These are phyloP conservation scores for Criorhina ranunculi DNA, from an alignment of 2,888 invertebrate genomes.

Conservation along the genomic window DNA sequence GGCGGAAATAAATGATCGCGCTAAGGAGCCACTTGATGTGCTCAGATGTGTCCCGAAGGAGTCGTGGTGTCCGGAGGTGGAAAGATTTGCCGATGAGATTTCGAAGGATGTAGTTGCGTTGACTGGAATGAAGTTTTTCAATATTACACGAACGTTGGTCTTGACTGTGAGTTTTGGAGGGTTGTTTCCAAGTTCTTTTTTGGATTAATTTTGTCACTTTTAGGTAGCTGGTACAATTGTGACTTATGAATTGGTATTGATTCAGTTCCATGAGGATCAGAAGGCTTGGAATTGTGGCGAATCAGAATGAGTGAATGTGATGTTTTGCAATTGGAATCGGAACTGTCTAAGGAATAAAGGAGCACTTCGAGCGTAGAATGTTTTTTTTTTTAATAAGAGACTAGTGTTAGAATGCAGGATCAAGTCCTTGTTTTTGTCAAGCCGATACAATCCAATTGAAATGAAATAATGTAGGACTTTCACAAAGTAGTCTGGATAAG, in stretches of 20 bases:
- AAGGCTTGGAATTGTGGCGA: conserved; percentile 80
- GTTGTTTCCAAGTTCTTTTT: no score
- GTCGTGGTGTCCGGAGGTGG: conserved; percentile 84
- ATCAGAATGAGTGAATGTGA: background rate
- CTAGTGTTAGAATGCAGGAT: no score
- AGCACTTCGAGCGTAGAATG: no score
- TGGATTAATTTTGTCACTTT: conserved; percentile 57
- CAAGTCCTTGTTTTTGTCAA: no score
- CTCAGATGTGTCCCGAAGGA: conserved; percentile 84
- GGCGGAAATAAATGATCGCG: conserved; percentile 86
- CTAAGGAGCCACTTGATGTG: conserved; percentile 83
- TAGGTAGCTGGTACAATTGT: conserved; percentile 87
- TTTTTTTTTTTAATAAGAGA: no score
- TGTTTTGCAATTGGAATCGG: background rate
- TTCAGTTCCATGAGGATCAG: conserved; percentile 85
- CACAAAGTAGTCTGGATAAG: no score
- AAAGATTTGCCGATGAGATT: conserved; percentile 81
- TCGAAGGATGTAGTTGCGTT: conserved; percentile 81
- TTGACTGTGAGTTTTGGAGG: conserved; percentile 80
- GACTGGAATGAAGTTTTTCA: conserved; percentile 82
- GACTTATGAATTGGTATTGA: conserved; percentile 86
- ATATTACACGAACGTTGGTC: conserved; percentile 82
- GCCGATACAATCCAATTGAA: no score
- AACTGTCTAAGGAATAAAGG: background rate
- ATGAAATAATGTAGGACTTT: no score